These are phyloP conservation scores for Temnopleurus reevesii DNA, from an alignment of 53 echinoderm and acorn worm species.

Conservation along the genomic window DNA sequence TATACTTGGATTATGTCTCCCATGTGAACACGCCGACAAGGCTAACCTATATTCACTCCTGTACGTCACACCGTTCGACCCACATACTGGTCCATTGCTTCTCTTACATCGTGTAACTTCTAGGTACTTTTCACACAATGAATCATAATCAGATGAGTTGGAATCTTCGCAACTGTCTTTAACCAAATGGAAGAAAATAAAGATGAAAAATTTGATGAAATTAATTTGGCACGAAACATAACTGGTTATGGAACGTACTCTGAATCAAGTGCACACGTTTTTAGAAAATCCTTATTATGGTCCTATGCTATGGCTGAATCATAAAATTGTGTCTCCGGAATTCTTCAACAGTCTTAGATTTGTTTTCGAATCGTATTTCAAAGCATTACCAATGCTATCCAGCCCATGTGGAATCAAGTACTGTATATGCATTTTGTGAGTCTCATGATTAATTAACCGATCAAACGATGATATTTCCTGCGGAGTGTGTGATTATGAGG, in stretches of 20 bases:
- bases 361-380: no score
- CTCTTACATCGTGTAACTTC: not conserved
- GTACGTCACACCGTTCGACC: conserved; percentile 29
- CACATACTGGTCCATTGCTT: not conserved
- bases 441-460: not conserved
- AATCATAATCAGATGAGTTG: conserved; percentile 32
- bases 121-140: conserved; percentile 22
- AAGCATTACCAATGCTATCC: no score
- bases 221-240: no score
- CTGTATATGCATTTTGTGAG: no score
- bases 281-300: no score
- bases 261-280: no score
- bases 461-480: not conserved
- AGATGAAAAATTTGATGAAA: not conserved
- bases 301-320: no score
- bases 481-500: not conserved
- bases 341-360: no score
- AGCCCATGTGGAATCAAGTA: no score
- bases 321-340: no score
- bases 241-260: no score
- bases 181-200: not conserved
- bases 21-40: not conserved
- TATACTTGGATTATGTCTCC: not conserved
- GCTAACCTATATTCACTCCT: not conserved
- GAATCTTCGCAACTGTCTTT: conserved; percentile 50